Evolutionary conservation across 2,113 vertebrate species (phyloP), one percentile per base, ranked within the genome.

Genomic region (Percopsis transmontana): DNA sequence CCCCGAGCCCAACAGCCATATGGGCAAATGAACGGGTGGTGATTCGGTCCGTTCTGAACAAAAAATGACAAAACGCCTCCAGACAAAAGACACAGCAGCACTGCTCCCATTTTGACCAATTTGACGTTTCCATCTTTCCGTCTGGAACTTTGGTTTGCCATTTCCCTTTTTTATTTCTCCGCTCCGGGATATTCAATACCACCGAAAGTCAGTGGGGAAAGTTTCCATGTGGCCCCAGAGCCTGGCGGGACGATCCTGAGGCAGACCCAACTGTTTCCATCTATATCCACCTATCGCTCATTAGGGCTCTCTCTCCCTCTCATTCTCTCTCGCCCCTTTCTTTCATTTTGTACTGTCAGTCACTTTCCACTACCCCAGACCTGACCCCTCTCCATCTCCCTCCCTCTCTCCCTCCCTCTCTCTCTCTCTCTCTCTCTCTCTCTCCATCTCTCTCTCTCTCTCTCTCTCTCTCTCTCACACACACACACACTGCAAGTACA

Each of bases 131-230:
- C 87, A 84, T 89, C 81, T 87, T 85, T 75, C 75, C 6, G 85
- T 90, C 90, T 91, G 89, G 87, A 89, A 87, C 84, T 88, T 87
- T 79, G 85, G 84, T 91, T 89, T 81, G 85, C 84, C 57, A 58
- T 80, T 87, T 87, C 82, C 77, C 58, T 60, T 65, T 87, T 81
- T 70, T 82, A 76, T 73, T 81, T 87, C 74, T 74, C 57, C 14
- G 48, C 74, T 72, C 59, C 15, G 47, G 72, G 89, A 90, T 79
- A 92, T 90, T 90, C 86, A 88, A 90, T 85, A 90, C 81, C 65
- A 52, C 74, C 74, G 67, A 63, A 39, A 20, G 70, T 70, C 55
- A 15, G 70, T 72, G 74, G 76, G 79, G 77, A 81, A 90, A 90
- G 79, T 91, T 91, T 93, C 91, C 91, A 89, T 83, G 73, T 55